Evolutionary conservation across 2,113 vertebrate genomes (phyloP), one percentile per base, ranked within the genome.

Genomic region (Gopherus flavomarginatus): DNA sequence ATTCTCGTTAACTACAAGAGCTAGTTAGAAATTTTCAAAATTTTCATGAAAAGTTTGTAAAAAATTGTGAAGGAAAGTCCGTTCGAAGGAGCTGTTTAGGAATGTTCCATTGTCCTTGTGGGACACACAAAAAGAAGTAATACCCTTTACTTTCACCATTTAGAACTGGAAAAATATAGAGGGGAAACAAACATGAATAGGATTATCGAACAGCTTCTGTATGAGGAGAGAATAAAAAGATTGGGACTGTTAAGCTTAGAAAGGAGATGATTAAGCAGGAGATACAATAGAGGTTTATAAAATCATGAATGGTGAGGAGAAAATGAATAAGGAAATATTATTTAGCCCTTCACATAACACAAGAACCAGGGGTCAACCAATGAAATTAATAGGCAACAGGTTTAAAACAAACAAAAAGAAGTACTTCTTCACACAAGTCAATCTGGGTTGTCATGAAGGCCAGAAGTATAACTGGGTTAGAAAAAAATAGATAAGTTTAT

Each of bases 51-150:
- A 72, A 38, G 8, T 38, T 21, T 69, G 7, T 22, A 72, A 35
- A 72, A 38, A 72, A 72, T 22, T 21, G n/a, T 72, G 65, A 78
- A 8, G 0, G 1, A 4, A 85, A 47, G 0, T 26, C 0, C 88
- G 89, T 83, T 82, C 77, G 22, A 72, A 69, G 22, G 65, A 38
- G 65, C 8, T 38, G 9, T 22, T 38, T 38, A 38, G 35, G 35
- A 38, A n/a, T 38, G 35, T 5, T 38, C n/a, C n/a, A 21, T n/a
- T 69, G 31, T 59, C 0, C 2, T 89, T 93, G 35, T 69, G 31
- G 17, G 62, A 69, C 19, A 69, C 62, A n/a, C 62, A 69, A n/a
- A 69, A 69, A 69, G 35, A 69, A n/a, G 35, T n/a, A n/a, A 14
- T 16, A 69, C 35, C 4, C 5, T 69, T 69, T 69, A 69, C 62